Conservation (phyloP, 2,797 vertebrate genomes). For the Manis pentadactyla region DNA sequence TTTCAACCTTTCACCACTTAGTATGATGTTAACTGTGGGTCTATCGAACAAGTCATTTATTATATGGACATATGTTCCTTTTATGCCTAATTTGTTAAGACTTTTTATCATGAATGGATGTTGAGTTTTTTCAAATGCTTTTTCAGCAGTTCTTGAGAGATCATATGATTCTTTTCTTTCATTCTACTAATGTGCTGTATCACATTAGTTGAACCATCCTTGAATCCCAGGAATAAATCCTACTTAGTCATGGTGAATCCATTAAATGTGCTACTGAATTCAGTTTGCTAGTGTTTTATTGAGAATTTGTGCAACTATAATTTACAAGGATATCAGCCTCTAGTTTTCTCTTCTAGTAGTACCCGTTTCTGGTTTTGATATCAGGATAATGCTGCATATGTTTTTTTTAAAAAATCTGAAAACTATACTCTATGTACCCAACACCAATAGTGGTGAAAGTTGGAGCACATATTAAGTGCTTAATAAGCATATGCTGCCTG, state of each 20-base stretch:
- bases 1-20: neutral
- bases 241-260: neutral
- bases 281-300: neutral
- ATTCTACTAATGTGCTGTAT: neutral
- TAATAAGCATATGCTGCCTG: constrained; percentile 7
- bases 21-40: neutral
- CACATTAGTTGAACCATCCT: neutral
- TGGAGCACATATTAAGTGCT: neutral
- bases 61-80: neutral
- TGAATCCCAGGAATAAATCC: neutral
- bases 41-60: neutral
- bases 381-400: neutral
- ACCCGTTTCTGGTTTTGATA: neutral
- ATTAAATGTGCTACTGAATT: neutral
- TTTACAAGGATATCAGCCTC: neutral
- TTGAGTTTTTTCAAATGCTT: neutral
- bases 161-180: neutral
- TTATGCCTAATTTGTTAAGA: neutral
- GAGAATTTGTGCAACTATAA: neutral
- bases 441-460: neutral
- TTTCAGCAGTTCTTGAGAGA: neutral
- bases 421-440: neutral
- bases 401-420: neutral
- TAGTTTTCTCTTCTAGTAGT: neutral
- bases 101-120: neutral